These are phyloP conservation scores for Danaus chrysippus DNA, from an alignment of 2,888 invertebrate species.

Conservation along the genomic window DNA sequence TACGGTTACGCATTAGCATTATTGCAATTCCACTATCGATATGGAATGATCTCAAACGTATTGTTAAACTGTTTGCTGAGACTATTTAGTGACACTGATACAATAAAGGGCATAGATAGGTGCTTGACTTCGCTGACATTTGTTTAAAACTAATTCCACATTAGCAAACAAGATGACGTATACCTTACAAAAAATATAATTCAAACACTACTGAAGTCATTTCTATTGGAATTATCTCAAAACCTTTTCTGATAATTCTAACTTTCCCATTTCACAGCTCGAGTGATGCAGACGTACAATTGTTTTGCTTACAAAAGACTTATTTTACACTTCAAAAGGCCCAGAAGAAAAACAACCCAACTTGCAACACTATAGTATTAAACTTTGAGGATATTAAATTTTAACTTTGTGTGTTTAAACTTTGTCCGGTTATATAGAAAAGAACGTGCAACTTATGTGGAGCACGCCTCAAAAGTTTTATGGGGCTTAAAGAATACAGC, in stretches of 20 bases:
- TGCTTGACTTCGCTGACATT: constrained; percentile 18
- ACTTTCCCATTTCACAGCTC: not conserved
- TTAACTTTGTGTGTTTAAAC: constrained; percentile 4
- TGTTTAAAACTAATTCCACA: not conserved
- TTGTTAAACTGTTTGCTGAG: constrained; percentile 28
- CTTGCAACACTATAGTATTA: constrained; percentile 24
- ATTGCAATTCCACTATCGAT: constrained; percentile 59
- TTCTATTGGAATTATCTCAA: no score
- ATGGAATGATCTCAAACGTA: constrained; percentile 45
- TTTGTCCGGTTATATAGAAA: constrained; percentile 46
- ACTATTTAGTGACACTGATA: constrained; percentile 21
- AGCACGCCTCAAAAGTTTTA: constrained; percentile 74
- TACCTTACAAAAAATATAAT: no score
- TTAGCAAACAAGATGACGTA: not conserved
- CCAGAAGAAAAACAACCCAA: constrained; percentile 18
- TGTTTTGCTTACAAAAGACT: constrained; percentile 49
- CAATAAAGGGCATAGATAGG: constrained; percentile 19
- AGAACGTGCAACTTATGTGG: constrained; percentile 71
- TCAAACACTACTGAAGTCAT: no score
- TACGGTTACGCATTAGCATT: constrained; percentile 75
- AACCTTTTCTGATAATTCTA: not conserved
- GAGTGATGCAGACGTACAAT: constrained; percentile 38
- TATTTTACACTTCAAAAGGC: constrained; percentile 19
- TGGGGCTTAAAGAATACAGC: constrained; percentile 68
- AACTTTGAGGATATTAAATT: constrained; percentile 8